phyloP scores from a whole-genome alignment of 1,140 invertebrate genomes.

The Ceratina australensis region DNA sequence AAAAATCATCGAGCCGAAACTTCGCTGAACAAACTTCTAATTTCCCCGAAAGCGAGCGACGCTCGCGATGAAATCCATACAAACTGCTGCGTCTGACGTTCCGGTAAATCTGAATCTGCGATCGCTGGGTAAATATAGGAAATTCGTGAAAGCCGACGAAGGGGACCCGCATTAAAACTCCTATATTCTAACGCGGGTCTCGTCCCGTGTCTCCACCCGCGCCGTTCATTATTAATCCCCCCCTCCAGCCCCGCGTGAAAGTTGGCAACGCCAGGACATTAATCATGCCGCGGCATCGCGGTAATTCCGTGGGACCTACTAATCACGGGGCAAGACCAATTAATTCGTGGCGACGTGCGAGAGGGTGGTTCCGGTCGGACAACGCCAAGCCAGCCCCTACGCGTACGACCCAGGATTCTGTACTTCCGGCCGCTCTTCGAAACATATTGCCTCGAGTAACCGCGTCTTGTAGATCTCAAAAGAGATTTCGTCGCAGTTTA shows the following conservation, averaged over 20 bases:
- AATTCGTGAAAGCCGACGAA: constrained; percentile 36
- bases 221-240: constrained; percentile 70
- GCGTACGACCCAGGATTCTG: too few relatives aligned
- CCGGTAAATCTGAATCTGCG: background rate
- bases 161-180: constrained; percentile 66
- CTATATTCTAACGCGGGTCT: constrained; percentile 6
- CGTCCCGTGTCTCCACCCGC: constrained; percentile 10
- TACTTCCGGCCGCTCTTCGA: too few relatives aligned
- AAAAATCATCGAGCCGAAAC: background rate
- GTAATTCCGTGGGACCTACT: constrained; percentile 71
- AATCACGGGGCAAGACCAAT: constrained; percentile 71
- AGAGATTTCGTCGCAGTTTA: too few relatives aligned
- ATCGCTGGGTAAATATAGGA: background rate
- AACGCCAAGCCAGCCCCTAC: background rate
- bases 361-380: background rate
- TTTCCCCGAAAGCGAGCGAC: background rate
- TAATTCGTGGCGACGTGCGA: constrained; percentile 66
- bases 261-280: constrained; percentile 71
- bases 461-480: too few relatives aligned
- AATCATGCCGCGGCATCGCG: constrained; percentile 70
- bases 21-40: too few relatives aligned
- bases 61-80: background rate
- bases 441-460: too few relatives aligned
- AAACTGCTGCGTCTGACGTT: constrained; percentile 29
- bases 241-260: constrained; percentile 68